Evolutionary conservation across 2,888 invertebrate species (phyloP), one percentile per base, ranked within the genome.

Genomic region (Archips crataeganus): DNA sequence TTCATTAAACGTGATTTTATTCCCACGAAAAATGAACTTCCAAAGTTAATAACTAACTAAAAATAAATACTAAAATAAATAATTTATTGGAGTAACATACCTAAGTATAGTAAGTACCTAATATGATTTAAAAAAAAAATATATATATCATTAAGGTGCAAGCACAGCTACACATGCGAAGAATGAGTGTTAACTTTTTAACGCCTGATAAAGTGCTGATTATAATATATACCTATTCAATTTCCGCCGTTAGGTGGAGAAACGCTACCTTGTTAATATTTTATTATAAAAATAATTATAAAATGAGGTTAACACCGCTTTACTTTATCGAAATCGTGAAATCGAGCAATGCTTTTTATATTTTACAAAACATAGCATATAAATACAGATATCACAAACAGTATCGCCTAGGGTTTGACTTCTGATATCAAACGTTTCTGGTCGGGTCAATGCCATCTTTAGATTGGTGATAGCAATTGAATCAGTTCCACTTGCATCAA

Each of bases 401-500:
- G 47, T 62, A 11, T 45, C 45, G 10, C 11, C 45, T 42, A 36
- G n/a, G 59, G 34, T 49, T 75, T n/a, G 39, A 47, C 49, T 65
- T 75, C 72, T 72, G 82, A 82, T 84, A 87, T 85, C 85, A 86
- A 86, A 36, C 86, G 84, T 89, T 90, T 90, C 87, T 84, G 84
- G 86, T 88, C 90, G 91, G 93, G 90, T 93, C 93, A 93, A 87
- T 93, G 93, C 89, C 91, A 85, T 82, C 83, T 87, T 79, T 84
- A 87, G 84, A 91, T 88, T 87, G 85, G 87, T 88, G 91, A 93
- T 93, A 93, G 87, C 92, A 93, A 93, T 92, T 92, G 93, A 94
- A 93, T 94, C 93, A 87, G 93, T 92, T 93, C 92, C 94, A 93
- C 93, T 94, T 93, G 92, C 91, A 92, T 85, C 85, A 85, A 93